Conservation (phyloP, 2,888 invertebrate species). For the Flabesymbios commensalis region DNA sequence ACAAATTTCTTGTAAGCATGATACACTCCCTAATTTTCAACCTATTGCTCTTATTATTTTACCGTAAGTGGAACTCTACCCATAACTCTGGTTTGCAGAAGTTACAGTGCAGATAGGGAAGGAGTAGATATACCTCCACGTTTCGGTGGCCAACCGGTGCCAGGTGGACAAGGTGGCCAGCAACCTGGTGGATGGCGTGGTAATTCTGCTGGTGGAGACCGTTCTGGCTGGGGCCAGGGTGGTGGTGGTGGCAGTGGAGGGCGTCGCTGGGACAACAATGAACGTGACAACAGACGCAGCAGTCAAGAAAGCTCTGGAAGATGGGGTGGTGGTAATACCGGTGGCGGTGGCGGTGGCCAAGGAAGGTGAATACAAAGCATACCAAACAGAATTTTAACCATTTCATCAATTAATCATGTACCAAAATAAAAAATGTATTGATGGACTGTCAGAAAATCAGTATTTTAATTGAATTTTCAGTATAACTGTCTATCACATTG, state of each 20-base stretch:
- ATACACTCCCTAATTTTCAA: no score
- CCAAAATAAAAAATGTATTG: no score
- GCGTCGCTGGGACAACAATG: slow-evolving; percentile 10
- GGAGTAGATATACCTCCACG: slow-evolving; percentile 37
- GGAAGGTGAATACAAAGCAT: no score
- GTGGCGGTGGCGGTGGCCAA: neutral
- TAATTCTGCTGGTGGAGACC: slow-evolving; percentile 34
- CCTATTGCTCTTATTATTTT: no score
- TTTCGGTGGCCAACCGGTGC: slow-evolving; percentile 15
- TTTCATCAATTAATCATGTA: no score
- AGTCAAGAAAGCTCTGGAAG: neutral
- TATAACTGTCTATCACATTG: no score
- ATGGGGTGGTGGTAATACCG: neutral
- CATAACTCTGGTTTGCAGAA: no score
- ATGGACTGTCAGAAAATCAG: no score
- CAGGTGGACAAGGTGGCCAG: slow-evolving; percentile 26
- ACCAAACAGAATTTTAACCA: neutral
- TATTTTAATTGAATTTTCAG: no score
- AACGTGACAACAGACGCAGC: neutral
- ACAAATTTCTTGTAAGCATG: no score
- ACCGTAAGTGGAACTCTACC: no score
- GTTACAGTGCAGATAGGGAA: slow-evolving; percentile 28
- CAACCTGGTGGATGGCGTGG: slow-evolving; percentile 27
- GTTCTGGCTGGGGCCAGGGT: slow-evolving; percentile 49
- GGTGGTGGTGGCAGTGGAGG: slow-evolving; percentile 49